These are phyloP conservation scores for Solenodon paradoxus DNA, from an alignment of 2,113 vertebrate genomes.

Conservation along the genomic window DNA sequence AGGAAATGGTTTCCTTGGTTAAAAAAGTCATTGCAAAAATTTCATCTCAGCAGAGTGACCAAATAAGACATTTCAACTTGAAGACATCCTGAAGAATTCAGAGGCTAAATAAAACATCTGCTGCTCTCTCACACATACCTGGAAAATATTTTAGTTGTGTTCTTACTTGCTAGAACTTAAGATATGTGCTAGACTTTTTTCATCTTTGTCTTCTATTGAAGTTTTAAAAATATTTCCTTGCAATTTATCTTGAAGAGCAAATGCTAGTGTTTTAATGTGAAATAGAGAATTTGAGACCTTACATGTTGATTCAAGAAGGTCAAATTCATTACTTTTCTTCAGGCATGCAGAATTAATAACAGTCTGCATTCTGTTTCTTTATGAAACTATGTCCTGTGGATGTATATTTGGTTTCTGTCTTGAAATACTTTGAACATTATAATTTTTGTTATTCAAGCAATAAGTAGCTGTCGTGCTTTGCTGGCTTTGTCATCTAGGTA, in stretches of 20 bases:
- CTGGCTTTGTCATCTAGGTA: not conserved
- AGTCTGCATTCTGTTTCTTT: not conserved
- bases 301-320: not conserved
- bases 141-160: not conserved
- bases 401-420: not conserved
- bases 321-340: not conserved
- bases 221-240: not conserved
- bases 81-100: not conserved
- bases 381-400: not conserved
- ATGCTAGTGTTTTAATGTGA: not conserved
- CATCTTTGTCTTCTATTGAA: not conserved
- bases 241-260: not conserved
- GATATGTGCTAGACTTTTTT: not conserved
- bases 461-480: rapidly evolving
- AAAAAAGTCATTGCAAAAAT: not conserved
- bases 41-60: not conserved
- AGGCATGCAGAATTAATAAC: not conserved
- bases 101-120: not conserved
- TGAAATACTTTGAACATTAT: not conserved
- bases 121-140: not conserved
- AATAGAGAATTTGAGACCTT: not conserved
- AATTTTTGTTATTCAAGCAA: not conserved
- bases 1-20: not conserved
- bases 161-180: not conserved
- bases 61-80: not conserved